These are phyloP conservation scores for Cotesia vestalis DNA, from an alignment of 1,140 invertebrate genomes.

Conservation along the genomic window DNA sequence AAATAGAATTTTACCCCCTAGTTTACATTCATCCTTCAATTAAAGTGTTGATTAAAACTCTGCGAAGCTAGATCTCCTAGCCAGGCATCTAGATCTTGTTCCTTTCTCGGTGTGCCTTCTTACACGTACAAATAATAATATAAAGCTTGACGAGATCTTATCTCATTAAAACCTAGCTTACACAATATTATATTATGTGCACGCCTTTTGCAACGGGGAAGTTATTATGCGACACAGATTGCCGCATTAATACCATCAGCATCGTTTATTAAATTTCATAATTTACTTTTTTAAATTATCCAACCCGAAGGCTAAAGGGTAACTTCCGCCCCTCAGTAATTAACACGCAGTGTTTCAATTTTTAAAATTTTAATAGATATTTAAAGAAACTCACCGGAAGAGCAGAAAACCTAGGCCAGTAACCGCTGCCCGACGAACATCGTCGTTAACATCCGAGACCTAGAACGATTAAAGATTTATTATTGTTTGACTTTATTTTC, in stretches of 20 bases:
- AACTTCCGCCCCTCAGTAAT: background rate
- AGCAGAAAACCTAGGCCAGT: constrained; percentile 96
- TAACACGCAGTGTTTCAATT: background rate
- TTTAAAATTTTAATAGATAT: background rate
- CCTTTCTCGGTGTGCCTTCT: constrained; percentile 33
- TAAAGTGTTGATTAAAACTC: constrained; percentile 52
- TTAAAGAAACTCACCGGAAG: constrained; percentile 73
- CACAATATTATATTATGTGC: background rate
- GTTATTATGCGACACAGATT: constrained; percentile 3
- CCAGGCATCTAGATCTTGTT: background rate
- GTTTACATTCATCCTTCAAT: constrained; percentile 54
- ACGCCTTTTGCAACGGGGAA: background rate
- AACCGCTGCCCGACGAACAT: constrained; percentile 96
- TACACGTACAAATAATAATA: constrained; percentile 21
- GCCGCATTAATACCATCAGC: constrained; percentile 21
- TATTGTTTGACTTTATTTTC: background rate
- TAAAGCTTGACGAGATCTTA: constrained; percentile 17
- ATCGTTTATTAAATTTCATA: background rate
- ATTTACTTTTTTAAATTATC: too few species aligned
- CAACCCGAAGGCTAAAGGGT: background rate
- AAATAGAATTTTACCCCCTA: constrained; percentile 37
- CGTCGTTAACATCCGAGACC: constrained; percentile 97
- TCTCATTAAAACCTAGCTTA: constrained; percentile 13
- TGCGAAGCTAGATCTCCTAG: background rate
- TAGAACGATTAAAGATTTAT: constrained; percentile 46